Base-by-base conservation (phyloP, 2,888 invertebrate species). In the Rugalucina vietnamica region DNA sequence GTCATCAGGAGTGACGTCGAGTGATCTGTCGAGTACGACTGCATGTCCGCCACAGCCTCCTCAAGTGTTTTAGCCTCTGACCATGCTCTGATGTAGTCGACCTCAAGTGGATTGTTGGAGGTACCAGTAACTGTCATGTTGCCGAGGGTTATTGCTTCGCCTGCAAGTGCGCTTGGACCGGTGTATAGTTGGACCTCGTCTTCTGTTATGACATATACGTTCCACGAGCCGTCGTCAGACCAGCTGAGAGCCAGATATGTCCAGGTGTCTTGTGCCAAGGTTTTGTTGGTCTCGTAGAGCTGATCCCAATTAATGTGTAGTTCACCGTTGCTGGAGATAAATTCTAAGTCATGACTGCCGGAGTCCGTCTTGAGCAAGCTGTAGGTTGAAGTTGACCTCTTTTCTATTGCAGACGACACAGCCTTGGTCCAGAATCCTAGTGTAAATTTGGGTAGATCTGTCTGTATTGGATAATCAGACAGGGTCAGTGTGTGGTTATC, bases 71-170 rank as follows among this genome's bases (percentile, higher is more conserved):
- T 87, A 0, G 73, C 76, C 2, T 37, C 70, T n/a, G 85, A 85
- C 92, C 92, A 92, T 1, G 85, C 34, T 50, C 90, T 50, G 10
- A 90, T 32, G 37, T 89, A 81, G 50, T 92, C 92, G 12, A 92
- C 32, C 54, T 88, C 85, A 10, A 91, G 50, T 8, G 29, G 37
- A 4, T 73, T 65, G 18, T 57, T 24, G 0, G 76, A 43, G 12
- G 76, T 71, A 18, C 76, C 74, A 32, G 57, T 74, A 3, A 84
- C 43, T 21, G 79, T 80, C 32, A 84, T 36, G 18, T 69, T 34
- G 14, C 78, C 74, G 0, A 85, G 29, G 57, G 69, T 74, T 29
- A 80, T 49, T 21, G 82, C 71, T 0, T 27, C 29, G 3, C 83
- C 76, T 50, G 34, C 50, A 10, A 24, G 72, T 10, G 49, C 37